Evolutionary conservation across 2,797 vertebrate species (phyloP).

Genomic region (Sebastes taczanowskii): DNA sequence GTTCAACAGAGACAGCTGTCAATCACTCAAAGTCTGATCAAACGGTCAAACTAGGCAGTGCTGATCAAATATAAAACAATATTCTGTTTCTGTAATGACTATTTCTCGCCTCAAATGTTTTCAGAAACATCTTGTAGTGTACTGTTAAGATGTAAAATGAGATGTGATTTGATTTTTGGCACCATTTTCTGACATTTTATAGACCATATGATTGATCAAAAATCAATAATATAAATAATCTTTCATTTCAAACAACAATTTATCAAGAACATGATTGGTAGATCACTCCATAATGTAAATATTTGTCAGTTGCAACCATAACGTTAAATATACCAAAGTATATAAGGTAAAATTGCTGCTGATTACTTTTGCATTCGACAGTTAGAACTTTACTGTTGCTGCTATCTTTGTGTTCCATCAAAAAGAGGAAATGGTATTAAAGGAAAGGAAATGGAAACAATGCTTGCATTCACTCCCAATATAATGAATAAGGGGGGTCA

Average conservation of each 20-base stretch:
- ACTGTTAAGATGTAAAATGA: too few species aligned
- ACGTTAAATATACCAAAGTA: background rate
- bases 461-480: background rate
- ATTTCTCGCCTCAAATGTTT: too few species aligned
- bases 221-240: background rate
- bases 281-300: background rate
- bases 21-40: too few species aligned
- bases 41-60: too few species aligned
- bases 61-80: too few species aligned
- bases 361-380: background rate
- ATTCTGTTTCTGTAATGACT: too few species aligned
- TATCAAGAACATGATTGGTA: background rate
- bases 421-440: slow-evolving; percentile 9
- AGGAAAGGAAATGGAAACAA: background rate
- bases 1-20: too few species aligned
- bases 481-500: background rate
- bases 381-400: background rate
- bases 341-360: background rate
- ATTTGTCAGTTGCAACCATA: background rate
- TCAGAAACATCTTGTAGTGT: too few species aligned
- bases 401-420: background rate
- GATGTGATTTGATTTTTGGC: background rate
- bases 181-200: background rate
- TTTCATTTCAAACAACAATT: background rate
- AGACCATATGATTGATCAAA: background rate